A percentile compares a stretch with the other conserved stretches of the same genome.
Conservation (phyloP, 2,888 invertebrate species). For the Clivina fossor region DNA sequence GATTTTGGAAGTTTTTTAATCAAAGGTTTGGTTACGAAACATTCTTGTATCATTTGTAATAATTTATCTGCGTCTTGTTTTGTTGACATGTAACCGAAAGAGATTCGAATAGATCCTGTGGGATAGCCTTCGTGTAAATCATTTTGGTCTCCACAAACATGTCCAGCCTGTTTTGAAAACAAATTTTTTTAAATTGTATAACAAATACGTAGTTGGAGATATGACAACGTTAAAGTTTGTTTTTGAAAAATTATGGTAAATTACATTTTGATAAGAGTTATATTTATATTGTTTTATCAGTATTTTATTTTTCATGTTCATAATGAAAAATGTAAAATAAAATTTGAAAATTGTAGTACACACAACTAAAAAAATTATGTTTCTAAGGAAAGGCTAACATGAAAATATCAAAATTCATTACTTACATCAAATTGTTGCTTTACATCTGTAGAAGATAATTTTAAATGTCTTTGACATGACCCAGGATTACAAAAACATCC, state of each 20-base stretch:
- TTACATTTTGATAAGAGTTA: too few species aligned
- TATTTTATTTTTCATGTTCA: too few species aligned
- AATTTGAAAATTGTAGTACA: too few species aligned
- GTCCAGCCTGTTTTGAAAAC: conserved; percentile 73
- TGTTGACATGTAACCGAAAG: conserved; percentile 90
- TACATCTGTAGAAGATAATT: conserved; percentile 68
- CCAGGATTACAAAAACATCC: conserved; percentile 98
- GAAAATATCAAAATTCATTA: conserved; percentile 26
- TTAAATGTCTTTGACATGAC: conserved; percentile 82
- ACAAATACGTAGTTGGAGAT: too few species aligned
- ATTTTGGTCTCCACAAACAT: conserved; percentile 86
- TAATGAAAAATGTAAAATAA: too few species aligned
- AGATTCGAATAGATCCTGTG: conserved; percentile 88
- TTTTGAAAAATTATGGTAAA: too few species aligned
- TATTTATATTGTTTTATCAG: too few species aligned
- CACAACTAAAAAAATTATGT: too few species aligned
- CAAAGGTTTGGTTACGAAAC: conserved; percentile 65
- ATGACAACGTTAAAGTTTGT: too few species aligned
- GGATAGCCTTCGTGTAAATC: conserved; percentile 85
- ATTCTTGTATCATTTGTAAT: conserved; percentile 71
- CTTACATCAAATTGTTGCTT: conserved; percentile 72
- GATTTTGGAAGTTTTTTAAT: conserved; percentile 48
- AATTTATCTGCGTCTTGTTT: conserved; percentile 70
- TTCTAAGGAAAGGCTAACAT: too few species aligned
- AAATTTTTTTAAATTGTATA: conserved; percentile 27